Percentiles rank a stretch among this genome's conserved stretches.
Evolutionary conservation across 2,888 invertebrate species (phyloP).

Genomic region (Drosophila ezoana): DNA sequence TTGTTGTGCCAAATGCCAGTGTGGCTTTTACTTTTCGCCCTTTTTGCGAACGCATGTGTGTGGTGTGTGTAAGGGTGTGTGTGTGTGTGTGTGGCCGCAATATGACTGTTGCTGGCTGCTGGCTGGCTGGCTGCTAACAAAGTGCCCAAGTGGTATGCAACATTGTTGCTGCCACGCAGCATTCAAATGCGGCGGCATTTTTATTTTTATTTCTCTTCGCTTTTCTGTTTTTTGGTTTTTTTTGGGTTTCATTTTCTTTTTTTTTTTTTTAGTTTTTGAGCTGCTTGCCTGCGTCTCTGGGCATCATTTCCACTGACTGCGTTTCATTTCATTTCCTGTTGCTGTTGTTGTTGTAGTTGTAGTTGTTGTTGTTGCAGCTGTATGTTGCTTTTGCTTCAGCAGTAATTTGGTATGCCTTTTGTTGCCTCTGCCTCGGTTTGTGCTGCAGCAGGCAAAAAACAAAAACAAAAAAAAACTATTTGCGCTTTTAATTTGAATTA

Average conservation of each 20-base stretch:
- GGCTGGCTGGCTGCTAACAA: slow-evolving; percentile 63
- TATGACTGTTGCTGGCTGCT: slow-evolving; percentile 64
- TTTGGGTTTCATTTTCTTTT: slow-evolving; percentile 16
- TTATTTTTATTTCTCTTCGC: slow-evolving; percentile 31
- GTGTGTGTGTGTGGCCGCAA: slow-evolving; percentile 37
- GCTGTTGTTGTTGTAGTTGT: slow-evolving; percentile 15
- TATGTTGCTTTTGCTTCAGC: slow-evolving; percentile 58
- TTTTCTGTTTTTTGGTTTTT: slow-evolving; percentile 40
- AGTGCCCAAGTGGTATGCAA: slow-evolving; percentile 79
- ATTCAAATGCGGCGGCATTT: slow-evolving; percentile 77
- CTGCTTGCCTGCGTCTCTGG: slow-evolving; percentile 48
- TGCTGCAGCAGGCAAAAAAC: not conserved
- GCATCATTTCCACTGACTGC: slow-evolving; percentile 79
- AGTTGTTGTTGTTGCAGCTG: slow-evolving; percentile 16
- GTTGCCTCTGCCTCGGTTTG: slow-evolving; percentile 37
- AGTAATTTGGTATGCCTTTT: slow-evolving; percentile 77
- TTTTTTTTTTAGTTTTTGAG: slow-evolving; percentile 52
- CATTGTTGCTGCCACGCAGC: slow-evolving; percentile 77
- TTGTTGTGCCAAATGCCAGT: slow-evolving; percentile 64
- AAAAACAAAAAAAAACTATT: slow-evolving; percentile 43
- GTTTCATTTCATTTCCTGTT: slow-evolving; percentile 64
- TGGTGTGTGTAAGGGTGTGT: slow-evolving; percentile 4
- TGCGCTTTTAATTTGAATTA: slow-evolving; percentile 78
- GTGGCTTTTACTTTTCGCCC: slow-evolving; percentile 70
- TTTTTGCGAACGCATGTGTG: slow-evolving; percentile 22